Evolutionary conservation across 2,888 invertebrate species (phyloP).

Genomic region (Mylabris sibirica): DNA sequence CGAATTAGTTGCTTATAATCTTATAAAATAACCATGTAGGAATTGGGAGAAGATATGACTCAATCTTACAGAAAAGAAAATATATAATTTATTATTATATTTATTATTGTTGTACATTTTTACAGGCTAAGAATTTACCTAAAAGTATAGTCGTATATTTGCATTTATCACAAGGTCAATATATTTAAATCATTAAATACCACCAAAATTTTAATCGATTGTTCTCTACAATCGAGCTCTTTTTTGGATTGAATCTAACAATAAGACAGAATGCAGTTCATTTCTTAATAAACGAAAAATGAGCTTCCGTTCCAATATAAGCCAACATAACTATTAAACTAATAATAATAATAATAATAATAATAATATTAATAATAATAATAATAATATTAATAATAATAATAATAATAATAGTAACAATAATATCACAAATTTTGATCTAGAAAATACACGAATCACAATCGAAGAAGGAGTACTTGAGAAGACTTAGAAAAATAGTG

Average conservation of each 20-base stretch:
- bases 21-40: background rate
- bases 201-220: background rate
- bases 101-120: background rate
- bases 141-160: constrained; percentile 22
- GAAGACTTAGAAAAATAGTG: too few species aligned
- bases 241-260: too few species aligned
- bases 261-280: constrained; percentile 2
- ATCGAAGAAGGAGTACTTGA: background rate
- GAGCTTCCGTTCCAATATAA: background rate
- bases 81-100: background rate
- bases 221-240: too few species aligned
- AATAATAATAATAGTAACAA: background rate
- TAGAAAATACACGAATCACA: constrained; percentile 13
- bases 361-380: background rate
- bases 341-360: background rate
- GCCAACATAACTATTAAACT: background rate
- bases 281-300: background rate
- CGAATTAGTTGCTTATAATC: background rate
- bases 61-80: background rate
- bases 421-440: constrained; percentile 19
- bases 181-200: constrained; percentile 15
- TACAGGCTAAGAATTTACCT: constrained; percentile 24
- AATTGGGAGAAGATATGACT: background rate
- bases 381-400: background rate
- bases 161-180: constrained; percentile 33